Conservation (phyloP, 2,113 vertebrate genomes). For the Paraplagusia blochii region DNA sequence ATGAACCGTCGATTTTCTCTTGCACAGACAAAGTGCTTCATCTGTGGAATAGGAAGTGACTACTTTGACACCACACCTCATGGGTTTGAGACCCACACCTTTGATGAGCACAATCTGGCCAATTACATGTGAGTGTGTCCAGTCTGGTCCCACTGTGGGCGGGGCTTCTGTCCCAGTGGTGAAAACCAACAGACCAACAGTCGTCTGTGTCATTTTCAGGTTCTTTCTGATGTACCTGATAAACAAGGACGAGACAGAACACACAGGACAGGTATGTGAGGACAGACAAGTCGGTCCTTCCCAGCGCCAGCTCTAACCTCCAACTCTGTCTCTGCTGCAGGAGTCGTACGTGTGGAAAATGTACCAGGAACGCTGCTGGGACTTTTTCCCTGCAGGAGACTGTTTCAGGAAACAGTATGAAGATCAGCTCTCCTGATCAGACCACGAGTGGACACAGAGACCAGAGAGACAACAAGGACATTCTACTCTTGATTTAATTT, state of each 20-base stretch:
- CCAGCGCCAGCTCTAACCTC: too few relatives aligned
- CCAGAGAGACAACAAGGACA: too few relatives aligned
- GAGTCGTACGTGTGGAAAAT: slow-evolving; percentile 82
- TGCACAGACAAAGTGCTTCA: slow-evolving; percentile 90
- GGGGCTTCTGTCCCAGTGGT: not conserved
- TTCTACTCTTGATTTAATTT: too few relatives aligned
- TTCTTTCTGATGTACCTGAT: slow-evolving; percentile 95
- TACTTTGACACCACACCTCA: slow-evolving; percentile 92
- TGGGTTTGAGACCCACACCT: slow-evolving; percentile 89
- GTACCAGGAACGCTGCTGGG: slow-evolving; percentile 81
- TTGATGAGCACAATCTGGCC: slow-evolving; percentile 91
- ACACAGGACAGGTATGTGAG: slow-evolving; percentile 86
- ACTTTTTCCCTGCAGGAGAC: slow-evolving; percentile 79
- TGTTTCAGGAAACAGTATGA: slow-evolving; percentile 81
- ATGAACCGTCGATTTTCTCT: slow-evolving; percentile 7
- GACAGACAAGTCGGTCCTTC: too few relatives aligned
- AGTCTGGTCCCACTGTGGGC: not conserved
- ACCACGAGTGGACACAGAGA: too few relatives aligned
- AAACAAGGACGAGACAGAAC: slow-evolving; percentile 92
- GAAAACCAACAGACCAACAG: not conserved
- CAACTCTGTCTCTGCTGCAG: slow-evolving; percentile 39
- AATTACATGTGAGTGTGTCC: slow-evolving; percentile 79
- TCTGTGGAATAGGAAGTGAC: slow-evolving; percentile 91
- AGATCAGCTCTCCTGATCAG: slow-evolving; percentile 70
- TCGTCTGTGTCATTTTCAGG: slow-evolving; percentile 64